A percentile compares a stretch with the other conserved stretches of the same genome.
Conservation (phyloP, 2,888 invertebrate genomes). For the Eupeodes luniger region DNA sequence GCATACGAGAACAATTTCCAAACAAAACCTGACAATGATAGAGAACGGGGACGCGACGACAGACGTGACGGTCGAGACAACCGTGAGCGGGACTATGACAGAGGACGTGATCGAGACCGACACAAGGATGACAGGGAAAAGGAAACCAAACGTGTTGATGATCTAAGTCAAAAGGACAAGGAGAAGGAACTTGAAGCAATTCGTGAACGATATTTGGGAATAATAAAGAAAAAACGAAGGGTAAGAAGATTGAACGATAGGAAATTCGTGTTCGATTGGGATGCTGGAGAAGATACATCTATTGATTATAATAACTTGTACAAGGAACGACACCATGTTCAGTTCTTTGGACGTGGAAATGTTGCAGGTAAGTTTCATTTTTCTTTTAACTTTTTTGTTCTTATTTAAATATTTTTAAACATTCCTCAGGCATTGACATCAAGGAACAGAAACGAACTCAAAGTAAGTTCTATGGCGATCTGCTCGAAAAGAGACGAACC, state of each 20-base stretch:
- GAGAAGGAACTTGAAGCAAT: slow-evolving; percentile 98
- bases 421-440: slow-evolving; percentile 93
- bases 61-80: slow-evolving; percentile 85
- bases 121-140: slow-evolving; percentile 82
- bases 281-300: slow-evolving; percentile 99
- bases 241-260: slow-evolving; percentile 97
- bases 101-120: slow-evolving; percentile 78
- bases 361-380: slow-evolving; percentile 87
- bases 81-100: slow-evolving; percentile 78
- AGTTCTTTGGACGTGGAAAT: slow-evolving; percentile 99
- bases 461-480: slow-evolving; percentile 97
- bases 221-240: slow-evolving; percentile 95
- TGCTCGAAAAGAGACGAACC: slow-evolving; percentile 97
- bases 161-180: slow-evolving; percentile 89
- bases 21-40: slow-evolving; percentile 78
- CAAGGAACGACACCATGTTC: slow-evolving; percentile 98
- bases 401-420: neutral
- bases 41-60: slow-evolving; percentile 85
- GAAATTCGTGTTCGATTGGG: slow-evolving; percentile 99
- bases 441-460: slow-evolving; percentile 98
- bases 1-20: slow-evolving; percentile 29
- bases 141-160: slow-evolving; percentile 83
- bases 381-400: neutral
- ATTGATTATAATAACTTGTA: slow-evolving; percentile 98
- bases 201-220: slow-evolving; percentile 96